Conservation (phyloP, 1,140 invertebrate species). For the Pseudomyrmex cubaensis region DNA sequence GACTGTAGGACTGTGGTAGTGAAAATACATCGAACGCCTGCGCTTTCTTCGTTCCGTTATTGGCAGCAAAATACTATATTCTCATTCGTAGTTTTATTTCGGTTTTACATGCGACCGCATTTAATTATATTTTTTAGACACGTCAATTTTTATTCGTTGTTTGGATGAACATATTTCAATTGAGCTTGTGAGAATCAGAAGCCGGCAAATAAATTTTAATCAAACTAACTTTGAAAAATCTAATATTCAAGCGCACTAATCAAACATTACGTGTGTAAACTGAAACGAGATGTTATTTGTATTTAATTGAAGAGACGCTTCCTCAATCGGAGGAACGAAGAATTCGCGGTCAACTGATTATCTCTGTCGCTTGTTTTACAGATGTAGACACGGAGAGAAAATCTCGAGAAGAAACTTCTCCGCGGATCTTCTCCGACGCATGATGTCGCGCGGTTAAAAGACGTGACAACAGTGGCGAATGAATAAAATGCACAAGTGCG, state of each 20-base stretch:
- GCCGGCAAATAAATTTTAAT: no score
- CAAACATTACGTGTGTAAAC: neutral
- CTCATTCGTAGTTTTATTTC: neutral
- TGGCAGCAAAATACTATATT: conserved; percentile 36
- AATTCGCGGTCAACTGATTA: conserved; percentile 55
- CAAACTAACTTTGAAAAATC: no score
- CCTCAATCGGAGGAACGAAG: conserved; percentile 38
- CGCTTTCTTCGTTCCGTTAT: conserved; percentile 76
- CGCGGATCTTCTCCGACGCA: conserved; percentile 12
- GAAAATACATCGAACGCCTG: conserved; percentile 82
- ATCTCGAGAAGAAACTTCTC: conserved; percentile 2
- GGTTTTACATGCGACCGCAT: neutral
- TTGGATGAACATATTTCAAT: conserved; percentile 6
- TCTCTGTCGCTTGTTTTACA: conserved; percentile 56
- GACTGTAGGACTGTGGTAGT: conserved; percentile 81
- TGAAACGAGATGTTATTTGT: conserved; percentile 2
- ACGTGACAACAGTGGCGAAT: conserved; percentile 39
- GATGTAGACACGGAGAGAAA: conserved; percentile 10
- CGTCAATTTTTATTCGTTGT: neutral
- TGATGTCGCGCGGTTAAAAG: conserved; percentile 33
- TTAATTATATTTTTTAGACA: neutral
- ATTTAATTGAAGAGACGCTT: neutral
- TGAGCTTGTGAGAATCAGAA: no score
- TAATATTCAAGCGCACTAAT: no score
- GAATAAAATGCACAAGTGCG: conserved; percentile 9